A percentile compares a stretch with the other conserved stretches of the same genome.
Conservation (phyloP, 2,888 invertebrate genomes). For the Parapristionchus giblindavisi region DNA sequence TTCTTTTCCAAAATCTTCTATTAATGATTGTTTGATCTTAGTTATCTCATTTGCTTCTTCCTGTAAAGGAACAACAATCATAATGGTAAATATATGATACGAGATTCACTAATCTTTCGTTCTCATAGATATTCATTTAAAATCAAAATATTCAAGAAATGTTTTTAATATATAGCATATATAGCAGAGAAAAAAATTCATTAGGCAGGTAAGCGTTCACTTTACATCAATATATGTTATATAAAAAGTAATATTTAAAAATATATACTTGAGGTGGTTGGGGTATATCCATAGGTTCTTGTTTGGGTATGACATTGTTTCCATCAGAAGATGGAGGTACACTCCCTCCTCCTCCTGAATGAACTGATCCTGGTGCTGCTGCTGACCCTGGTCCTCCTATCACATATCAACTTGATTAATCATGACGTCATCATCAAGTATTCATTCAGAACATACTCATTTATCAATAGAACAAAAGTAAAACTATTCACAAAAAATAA, state of each 20-base stretch:
- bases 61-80: not conserved
- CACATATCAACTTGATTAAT: not conserved
- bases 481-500: too few species aligned
- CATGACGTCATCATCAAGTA: not conserved
- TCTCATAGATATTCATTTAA: not conserved
- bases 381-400: slow-evolving; percentile 36
- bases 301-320: slow-evolving; percentile 19
- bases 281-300: slow-evolving; percentile 38
- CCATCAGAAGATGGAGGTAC: slow-evolving; percentile 11
- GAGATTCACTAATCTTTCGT: not conserved
- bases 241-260: not conserved
- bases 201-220: not conserved
- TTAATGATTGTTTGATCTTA: slow-evolving; percentile 31
- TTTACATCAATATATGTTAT: too few species aligned
- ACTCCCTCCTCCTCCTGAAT: slow-evolving; percentile 37
- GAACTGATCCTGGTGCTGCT: slow-evolving; percentile 37
- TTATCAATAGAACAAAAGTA: not conserved
- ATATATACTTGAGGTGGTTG: not conserved
- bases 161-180: not conserved
- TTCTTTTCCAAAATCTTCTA: slow-evolving; percentile 26
- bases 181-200: not conserved
- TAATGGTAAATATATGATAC: not conserved
- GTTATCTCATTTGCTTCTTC: slow-evolving; percentile 17
- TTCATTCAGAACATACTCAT: not conserved
- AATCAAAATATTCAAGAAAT: not conserved